Base-by-base conservation (phyloP, 2,797 vertebrate genomes). In the Ctenochaetus hawaiiensis region DNA sequence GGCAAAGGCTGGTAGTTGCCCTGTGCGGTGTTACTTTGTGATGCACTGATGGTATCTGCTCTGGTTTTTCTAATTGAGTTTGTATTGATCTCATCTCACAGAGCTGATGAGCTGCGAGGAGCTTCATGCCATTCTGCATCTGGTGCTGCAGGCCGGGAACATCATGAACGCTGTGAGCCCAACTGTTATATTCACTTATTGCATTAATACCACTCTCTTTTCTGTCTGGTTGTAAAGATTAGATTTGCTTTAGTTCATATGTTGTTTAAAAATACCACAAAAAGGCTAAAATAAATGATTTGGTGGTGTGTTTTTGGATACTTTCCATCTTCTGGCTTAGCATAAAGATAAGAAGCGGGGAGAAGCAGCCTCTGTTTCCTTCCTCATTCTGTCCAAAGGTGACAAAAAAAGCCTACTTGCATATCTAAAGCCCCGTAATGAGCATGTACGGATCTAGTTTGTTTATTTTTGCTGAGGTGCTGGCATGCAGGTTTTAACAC, bases 141-240 rank as follows among this genome's bases (percentile, higher is more conserved):
- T 99, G 94, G 98, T 99, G 88, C 96, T 99, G 66, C 98, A 99
- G 88, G 97, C 98, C 10, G 98, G 98, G 72, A 99, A 99, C 92
- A 99, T 99, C 92, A 99, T 99, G 98, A 99, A 99, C 70, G 97
- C 97, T 39, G 98, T 99, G 93, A 97, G 97, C 95, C 22, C 14
- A 23, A 6, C 12, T 11, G 11, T 62, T 9, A 11, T 5, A 3
- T 5, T 72, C 30, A 5, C 22, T 37, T 51, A 14, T 2, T 4
- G 6, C 23, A 16, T 56, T 4, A 18, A 54, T 13, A 20, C 12
- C 47, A 22, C 22, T 20, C 14, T 56, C 49, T 30, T 30, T 17
- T 49, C 7, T 22, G 6, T 62, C 6, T 20, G 1, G 6, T 22
- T 44, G 8, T 30, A 20, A 49, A 10, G 26, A 41, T 51, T 17